A percentile compares a stretch with the other conserved stretches of the same genome.
Conservation (phyloP, 2,888 invertebrate genomes). For the Gisinianus flammeolus region DNA sequence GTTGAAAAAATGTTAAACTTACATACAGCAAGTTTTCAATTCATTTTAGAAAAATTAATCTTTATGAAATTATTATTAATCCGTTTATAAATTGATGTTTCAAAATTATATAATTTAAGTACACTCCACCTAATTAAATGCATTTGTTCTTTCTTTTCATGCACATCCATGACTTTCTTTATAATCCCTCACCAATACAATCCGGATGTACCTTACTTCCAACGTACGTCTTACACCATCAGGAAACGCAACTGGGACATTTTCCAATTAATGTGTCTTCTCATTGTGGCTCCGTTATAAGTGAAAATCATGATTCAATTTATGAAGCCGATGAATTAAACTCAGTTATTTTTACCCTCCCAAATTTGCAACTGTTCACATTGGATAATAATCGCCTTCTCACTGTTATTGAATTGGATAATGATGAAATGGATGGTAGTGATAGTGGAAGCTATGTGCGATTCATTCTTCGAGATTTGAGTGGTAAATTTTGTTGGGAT, state of each 20-base stretch:
- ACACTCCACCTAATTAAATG: too few species aligned
- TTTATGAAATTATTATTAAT: too few species aligned
- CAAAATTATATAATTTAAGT: too few species aligned
- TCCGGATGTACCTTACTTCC: too few species aligned
- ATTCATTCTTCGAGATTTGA: conserved; percentile 84
- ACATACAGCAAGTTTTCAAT: too few species aligned
- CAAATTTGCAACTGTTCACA: conserved; percentile 84
- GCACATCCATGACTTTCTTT: too few species aligned
- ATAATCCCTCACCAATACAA: too few species aligned
- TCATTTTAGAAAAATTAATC: too few species aligned
- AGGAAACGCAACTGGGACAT: conserved; percentile 73
- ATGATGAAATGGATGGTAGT: conserved; percentile 75
- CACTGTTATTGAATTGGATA: conserved; percentile 87
- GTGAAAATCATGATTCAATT: conserved; percentile 89
- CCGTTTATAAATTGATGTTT: too few species aligned
- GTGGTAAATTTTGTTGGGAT: conserved; percentile 96
- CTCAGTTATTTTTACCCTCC: conserved; percentile 79
- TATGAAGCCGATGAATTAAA: conserved; percentile 73
- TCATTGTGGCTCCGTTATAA: conserved; percentile 84
- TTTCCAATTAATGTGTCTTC: conserved; percentile 89
- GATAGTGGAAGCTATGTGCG: conserved; percentile 77
- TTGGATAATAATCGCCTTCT: conserved; percentile 78
- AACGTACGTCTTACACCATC: too few species aligned
- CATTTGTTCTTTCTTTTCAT: too few species aligned
- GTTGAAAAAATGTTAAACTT: too few species aligned